These are phyloP conservation scores for Microcebus murinus DNA, from an alignment of 2,113 vertebrate species.

Conservation along the genomic window DNA sequence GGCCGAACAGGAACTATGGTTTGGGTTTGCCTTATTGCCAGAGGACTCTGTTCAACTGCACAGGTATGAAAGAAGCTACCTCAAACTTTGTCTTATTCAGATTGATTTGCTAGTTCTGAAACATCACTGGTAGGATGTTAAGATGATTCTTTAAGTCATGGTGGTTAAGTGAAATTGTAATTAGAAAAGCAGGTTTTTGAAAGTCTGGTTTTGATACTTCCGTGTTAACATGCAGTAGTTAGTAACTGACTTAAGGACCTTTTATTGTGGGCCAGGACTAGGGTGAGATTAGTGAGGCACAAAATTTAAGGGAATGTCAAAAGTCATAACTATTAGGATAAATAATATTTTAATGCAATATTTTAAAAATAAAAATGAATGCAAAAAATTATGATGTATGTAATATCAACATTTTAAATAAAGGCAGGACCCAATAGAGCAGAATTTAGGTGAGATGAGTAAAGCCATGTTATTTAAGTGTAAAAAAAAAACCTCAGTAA, in stretches of 20 bases:
- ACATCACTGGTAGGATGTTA: neutral
- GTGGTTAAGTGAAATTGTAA: neutral
- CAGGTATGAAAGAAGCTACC: conserved; percentile 85
- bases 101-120: neutral
- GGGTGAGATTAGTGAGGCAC: neutral
- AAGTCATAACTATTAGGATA: neutral
- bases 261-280: neutral
- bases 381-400: neutral
- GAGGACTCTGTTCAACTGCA: conserved; percentile 91
- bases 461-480: neutral
- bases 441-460: neutral
- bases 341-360: neutral
- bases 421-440: neutral
- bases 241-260: neutral
- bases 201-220: neutral
- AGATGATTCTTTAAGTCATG: neutral
- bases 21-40: conserved; percentile 94
- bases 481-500: neutral
- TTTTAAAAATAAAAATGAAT: neutral
- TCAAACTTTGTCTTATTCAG: neutral
- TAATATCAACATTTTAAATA: too few species aligned
- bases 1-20: conserved; percentile 96
- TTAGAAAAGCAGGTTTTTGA: neutral
- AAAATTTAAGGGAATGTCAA: conserved; percentile 1
- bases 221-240: neutral